A percentile compares a stretch with the other conserved stretches of the same genome.
Conservation (phyloP, 2,888 invertebrate species). For the Cephus pulcher region DNA sequence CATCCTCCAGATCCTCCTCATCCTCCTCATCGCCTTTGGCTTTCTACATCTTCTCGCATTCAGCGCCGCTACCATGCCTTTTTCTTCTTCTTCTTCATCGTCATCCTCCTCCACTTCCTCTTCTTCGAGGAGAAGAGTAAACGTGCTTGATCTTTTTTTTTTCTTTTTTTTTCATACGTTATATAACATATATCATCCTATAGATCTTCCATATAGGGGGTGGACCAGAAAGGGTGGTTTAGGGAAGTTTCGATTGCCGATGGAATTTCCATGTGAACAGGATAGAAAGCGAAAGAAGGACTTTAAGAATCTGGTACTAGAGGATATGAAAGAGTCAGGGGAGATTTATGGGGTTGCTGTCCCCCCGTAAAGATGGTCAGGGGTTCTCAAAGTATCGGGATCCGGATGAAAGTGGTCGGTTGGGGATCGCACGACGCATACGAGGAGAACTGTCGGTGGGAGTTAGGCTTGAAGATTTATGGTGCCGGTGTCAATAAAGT, state of each 20-base stretch:
- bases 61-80: conserved; percentile 8
- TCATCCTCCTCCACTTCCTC: conserved; percentile 8
- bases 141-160: too few relatives aligned
- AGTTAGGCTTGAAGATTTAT: conserved; percentile 50
- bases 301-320: not conserved
- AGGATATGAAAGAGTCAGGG: conserved; percentile 31
- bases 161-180: too few relatives aligned
- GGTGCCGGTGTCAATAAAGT: conserved; percentile 52
- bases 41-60: conserved; percentile 12
- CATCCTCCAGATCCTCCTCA: conserved; percentile 13
- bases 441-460: conserved; percentile 35
- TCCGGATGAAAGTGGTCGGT: too few relatives aligned
- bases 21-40: conserved; percentile 23
- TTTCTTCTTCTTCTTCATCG: conserved; percentile 9
- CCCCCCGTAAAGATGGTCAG: conserved; percentile 22
- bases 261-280: not conserved
- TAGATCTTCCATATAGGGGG: not conserved
- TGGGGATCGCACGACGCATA: conserved; percentile 19
- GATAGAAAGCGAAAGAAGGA: too few relatives aligned
- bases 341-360: conserved; percentile 44
- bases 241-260: not conserved
- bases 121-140: not conserved
- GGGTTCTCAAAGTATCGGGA: conserved; percentile 33
- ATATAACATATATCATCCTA: too few relatives aligned
- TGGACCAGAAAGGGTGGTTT: not conserved